Base-by-base conservation (phyloP, 2,113 vertebrate species). In the Mobula hypostoma region DNA sequence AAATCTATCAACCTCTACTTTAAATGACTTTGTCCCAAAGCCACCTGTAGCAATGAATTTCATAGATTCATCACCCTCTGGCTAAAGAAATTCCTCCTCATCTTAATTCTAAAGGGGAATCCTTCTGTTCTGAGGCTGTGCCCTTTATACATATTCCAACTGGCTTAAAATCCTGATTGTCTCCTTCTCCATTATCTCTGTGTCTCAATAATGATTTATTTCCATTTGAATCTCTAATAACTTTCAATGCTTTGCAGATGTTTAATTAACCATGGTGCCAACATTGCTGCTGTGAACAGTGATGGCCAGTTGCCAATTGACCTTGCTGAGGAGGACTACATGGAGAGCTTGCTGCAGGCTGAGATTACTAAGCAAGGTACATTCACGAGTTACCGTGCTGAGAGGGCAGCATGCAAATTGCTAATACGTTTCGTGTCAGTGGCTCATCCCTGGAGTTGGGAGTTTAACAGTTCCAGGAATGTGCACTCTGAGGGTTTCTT, bases 181-280 rank as follows among this genome's bases (percentile, higher is more conserved):
- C 29, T 19, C 14, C 61, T 17, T 17, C 61, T 90, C 85, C 85
- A 7, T 15, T n/a, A 88, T n/a, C 58, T 90, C 11, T n/a, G 14
- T 32, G 32, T 90, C 85, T 88, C 29, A 15, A 19, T 79, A 36
- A n/a, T 36, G n/a, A 79, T 79, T 66, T 90, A 15, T 88, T 66
- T n/a, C 29, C 7, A 87, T 11, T 11, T 87, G 56, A 27, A 61
- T 14, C 83, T 63, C n/a, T 32, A 29, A 63, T 77, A 11, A n/a
- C 15, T 68, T 72, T 92, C 48, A 68, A 90, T 74, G 7, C 24
- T 9, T 76, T 76, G 9, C 40, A 93, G 91, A 24, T 93, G 91
- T 93, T 93, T 93, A 74, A 93, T 93, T 36, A 93, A 56, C 66
- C 91, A 74, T 48, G 91, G 36, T 74, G 91, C 91, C 91, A 93